Evolutionary conservation across 2,797 vertebrate species (phyloP), one percentile per base, ranked within the genome.

Genomic region (Gymnodraco acuticeps): DNA sequence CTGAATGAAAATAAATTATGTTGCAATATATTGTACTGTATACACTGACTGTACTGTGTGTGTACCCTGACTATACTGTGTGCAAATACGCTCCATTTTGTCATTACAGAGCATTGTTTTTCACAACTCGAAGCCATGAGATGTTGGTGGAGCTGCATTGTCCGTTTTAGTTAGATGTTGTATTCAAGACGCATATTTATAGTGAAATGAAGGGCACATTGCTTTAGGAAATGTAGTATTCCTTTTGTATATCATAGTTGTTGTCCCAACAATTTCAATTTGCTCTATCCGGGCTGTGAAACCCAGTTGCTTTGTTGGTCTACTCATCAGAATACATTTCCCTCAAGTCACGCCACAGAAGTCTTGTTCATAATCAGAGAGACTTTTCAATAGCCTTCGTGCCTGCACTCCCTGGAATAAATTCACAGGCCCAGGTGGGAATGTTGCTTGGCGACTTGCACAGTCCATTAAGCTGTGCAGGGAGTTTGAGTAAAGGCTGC

Each of bases 401-500:
- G 61, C 70, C 60, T 70, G 64, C 58, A 68, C 71, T 75, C 70
- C 59, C 33, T 69, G 66, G 84, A 83, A 84, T 81, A 86, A 70
- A 89, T 86, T 66, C 41, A 19, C 55, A 79, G 63, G 70, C 65
- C 71, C 77, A 84, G 78, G 80, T 88, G 84, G 83, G 79, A 89
- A 87, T 81, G 75, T 71, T 83, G 71, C 72, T 80, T 70, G 74
- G 75, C 17, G 63, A 73, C 78, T 87, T 85, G 68, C 67, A 89
- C 84, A 82, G 69, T 82, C 85, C 86, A 90, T 93, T 92, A 92
- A 75, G 83, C 85, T 71, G 68, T 78, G 70, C 81, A 77, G 75
- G 81, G 79, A 82, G 81, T 90, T 91, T 87, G 86, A 83, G 77
- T 68, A 88, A 77, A 81, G 68, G 77, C 76, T 76, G 77, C 58